Base-by-base conservation (phyloP, 2,797 vertebrate genomes). In the Steatocranus sp. region DNA sequence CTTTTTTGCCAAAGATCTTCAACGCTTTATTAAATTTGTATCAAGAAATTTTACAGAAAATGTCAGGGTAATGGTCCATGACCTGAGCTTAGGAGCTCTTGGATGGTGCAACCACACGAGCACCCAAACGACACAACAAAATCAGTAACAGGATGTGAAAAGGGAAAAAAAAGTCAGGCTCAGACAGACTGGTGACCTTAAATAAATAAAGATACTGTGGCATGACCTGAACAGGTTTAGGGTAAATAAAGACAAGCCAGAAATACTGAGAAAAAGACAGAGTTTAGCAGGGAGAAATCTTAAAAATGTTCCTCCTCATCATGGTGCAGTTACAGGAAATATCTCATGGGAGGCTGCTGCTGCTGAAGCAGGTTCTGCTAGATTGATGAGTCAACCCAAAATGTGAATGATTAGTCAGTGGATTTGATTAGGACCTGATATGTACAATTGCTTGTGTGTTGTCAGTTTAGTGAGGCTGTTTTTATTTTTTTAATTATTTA, bases 401-500 rank as follows among this genome's bases (percentile, higher is more conserved):
- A n/a, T 48, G 66, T 48, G 1, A 70, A 46, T 27, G 15, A 46
- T 46, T 18, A 30, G 9, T 48, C 17, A 18, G 41, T 48, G 5
- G 25, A 46, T 73, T 48, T 27, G 27, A 48, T 48, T 73, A 48
- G 10, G 25, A 48, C 25, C 23, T 30, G 68, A 46, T 27, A 46
- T n/a, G 68, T 73, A 48, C 68, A 48, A 30, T 30, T 73, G 41
- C 41, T 48, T 73, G 68, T 48, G 41, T 48, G 68, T 48, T 48
- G 17, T 73, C 43, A 73, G 15, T 73, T 73, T 48, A 73, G 41
- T 73, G 10, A 48, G 25, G 17, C 25, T 48, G 20, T 3, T 0
- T 0, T 0, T n/a, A 4, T 46, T 18, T 51, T 63, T 61, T n/a
- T 3, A 5, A 1, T 20, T 8, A 36, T 36, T 61, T 36, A 61